These are phyloP conservation scores for Amyelois transitella DNA, from an alignment of 1,140 invertebrate genomes.

Conservation along the genomic window DNA sequence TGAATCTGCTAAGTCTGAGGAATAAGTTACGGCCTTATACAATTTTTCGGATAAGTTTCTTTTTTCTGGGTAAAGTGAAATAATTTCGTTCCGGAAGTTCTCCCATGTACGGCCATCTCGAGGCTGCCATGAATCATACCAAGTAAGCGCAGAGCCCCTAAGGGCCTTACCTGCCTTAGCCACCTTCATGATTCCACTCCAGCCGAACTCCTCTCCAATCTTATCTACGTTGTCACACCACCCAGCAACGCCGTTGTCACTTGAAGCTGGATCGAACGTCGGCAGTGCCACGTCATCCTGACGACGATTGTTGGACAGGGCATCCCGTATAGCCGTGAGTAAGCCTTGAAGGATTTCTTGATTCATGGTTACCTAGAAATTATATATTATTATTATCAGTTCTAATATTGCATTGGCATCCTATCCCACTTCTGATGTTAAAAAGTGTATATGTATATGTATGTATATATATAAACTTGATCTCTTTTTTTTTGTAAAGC, in stretches of 20 bases:
- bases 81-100: not conserved
- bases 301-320: not conserved
- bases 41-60: constrained; percentile 5
- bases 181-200: not conserved
- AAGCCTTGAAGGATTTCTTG: not conserved
- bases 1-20: not conserved
- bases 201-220: not conserved
- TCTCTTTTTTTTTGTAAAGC: no score
- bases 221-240: not conserved
- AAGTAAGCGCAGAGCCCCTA: constrained; percentile 7
- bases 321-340: not conserved
- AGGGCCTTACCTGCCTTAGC: constrained; percentile 12
- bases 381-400: not conserved
- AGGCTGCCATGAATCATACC: constrained; percentile 5
- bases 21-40: not conserved
- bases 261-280: not conserved
- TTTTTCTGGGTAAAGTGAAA: constrained; percentile 7
- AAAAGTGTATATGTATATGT: not conserved
- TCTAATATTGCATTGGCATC: not conserved
- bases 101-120: constrained; percentile 3
- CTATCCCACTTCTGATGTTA: not conserved
- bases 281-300: not conserved
- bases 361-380: not conserved
- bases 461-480: not conserved
- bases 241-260: not conserved